Evolutionary conservation across 2,888 invertebrate species (phyloP), one percentile per base, ranked within the genome.

Genomic region (Plutella xylostella): DNA sequence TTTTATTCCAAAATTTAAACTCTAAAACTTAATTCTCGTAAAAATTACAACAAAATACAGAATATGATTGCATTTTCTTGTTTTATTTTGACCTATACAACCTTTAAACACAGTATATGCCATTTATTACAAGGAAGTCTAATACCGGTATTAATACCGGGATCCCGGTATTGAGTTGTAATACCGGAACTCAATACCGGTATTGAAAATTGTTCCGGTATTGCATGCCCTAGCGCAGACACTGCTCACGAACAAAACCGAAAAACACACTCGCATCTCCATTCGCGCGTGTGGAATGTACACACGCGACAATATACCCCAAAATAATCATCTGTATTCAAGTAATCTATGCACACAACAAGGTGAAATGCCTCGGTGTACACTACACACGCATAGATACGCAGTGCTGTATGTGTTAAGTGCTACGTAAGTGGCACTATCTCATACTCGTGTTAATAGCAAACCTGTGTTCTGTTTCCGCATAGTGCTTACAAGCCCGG

Each of bases 401-500:
- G 53, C 55, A 57, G 43, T 45, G 42, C 56, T 55, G 61, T 63
- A 60, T 57, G 55, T 62, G 61, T 57, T 59, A 58, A 64, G 15
- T 34, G 40, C 38, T 67, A 66, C 68, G 67, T 72, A 76, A 73
- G 73, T 72, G 72, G 75, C 72, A 74, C 77, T 79, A 78, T 79
- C 78, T 79, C 74, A 78, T 75, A 73, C 76, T 76, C 72, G 80
- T 78, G 80, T 78, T 79, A 79, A 79, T 78, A 76, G 78, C 75
- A 67, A 75, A 73, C 70, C 68, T 71, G 69, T 72, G 77, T 45
- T 45, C 31, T 45, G 45, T 80, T 83, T 83, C 82, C 82, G 82
- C 82, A 75, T 79, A 78, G 74, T 72, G 72, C 72, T 69, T 60
- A 68, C 65, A 69, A 71, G 65, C 70, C 71, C 74, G 75, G 72